Percentiles rank a stretch among this genome's conserved stretches.
These are phyloP conservation scores for Cataglyphis cursor DNA, from an alignment of 2,888 invertebrate genomes.

Conservation along the genomic window DNA sequence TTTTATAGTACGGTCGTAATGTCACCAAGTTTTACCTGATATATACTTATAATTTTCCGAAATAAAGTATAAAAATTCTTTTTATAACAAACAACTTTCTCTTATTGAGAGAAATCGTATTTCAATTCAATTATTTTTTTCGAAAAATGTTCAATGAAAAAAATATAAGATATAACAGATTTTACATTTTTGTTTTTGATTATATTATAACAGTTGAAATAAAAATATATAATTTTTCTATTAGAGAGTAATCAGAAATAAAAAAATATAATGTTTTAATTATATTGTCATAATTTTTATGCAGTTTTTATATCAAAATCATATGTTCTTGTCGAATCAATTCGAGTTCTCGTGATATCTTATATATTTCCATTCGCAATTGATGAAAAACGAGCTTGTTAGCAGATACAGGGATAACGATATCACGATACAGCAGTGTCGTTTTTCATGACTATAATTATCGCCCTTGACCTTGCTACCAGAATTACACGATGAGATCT, in stretches of 20 bases:
- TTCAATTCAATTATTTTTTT: slow-evolving; percentile 1
- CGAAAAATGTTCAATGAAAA: slow-evolving; percentile 3
- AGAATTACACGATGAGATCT: slow-evolving; percentile 58
- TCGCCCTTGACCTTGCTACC: slow-evolving; percentile 58
- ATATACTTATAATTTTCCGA: slow-evolving; percentile 11
- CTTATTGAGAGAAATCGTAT: neutral
- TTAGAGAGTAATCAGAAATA: neutral
- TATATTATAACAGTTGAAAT: neutral
- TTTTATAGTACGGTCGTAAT: neutral
- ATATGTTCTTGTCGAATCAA: slow-evolving; percentile 16
- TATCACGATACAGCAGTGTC: slow-evolving; percentile 22
- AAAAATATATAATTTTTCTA: neutral
- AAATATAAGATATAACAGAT: neutral
- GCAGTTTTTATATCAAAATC: neutral
- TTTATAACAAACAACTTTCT: neutral
- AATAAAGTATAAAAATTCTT: slow-evolving; percentile 29
- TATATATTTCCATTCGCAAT: neutral
- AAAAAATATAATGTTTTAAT: neutral
- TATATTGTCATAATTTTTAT: slow-evolving; percentile 8
- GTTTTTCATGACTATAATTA: slow-evolving; percentile 45
- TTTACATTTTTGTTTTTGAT: neutral
- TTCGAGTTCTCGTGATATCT: slow-evolving; percentile 3
- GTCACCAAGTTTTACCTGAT: neutral
- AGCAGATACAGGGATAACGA: slow-evolving; percentile 33
- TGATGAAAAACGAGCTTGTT: slow-evolving; percentile 53